These are phyloP conservation scores for Heterodera filipjevi DNA, from an alignment of 2,888 invertebrate species.

Conservation along the genomic window DNA sequence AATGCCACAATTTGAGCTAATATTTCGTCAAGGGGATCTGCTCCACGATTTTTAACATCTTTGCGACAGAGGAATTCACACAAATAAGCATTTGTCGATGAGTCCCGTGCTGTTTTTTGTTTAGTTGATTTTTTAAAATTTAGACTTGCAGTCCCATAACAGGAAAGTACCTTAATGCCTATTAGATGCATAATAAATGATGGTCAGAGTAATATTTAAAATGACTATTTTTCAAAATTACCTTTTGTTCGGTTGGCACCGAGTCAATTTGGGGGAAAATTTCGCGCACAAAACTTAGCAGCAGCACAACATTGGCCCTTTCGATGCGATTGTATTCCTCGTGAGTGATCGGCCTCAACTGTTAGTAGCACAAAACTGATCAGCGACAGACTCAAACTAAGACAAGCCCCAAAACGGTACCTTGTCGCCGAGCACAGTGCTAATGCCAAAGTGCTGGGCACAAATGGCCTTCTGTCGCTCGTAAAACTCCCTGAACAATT, in stretches of 20 bases:
- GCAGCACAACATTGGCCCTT: not conserved
- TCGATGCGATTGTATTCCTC: not conserved
- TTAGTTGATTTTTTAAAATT: too few relatives aligned
- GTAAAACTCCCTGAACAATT: not conserved
- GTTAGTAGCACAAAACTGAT: not conserved
- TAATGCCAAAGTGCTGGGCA: slow-evolving; percentile 1
- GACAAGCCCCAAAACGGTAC: not conserved
- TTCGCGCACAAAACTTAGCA: not conserved
- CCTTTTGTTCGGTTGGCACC: not conserved
- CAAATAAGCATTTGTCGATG: too few relatives aligned
- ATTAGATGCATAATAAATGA: too few relatives aligned
- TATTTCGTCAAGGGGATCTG: too few relatives aligned
- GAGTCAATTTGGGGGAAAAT: slow-evolving; percentile 1
- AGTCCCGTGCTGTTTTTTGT: too few relatives aligned
- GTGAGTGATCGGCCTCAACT: not conserved
- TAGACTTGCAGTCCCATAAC: too few relatives aligned
- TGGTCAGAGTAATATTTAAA: too few relatives aligned
- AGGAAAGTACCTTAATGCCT: too few relatives aligned
- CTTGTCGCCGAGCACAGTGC: slow-evolving; percentile 10
- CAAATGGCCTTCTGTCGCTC: slow-evolving; percentile 1
- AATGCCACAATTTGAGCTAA: too few relatives aligned
- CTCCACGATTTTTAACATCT: too few relatives aligned
- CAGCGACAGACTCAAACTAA: not conserved
- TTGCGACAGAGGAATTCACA: too few relatives aligned
- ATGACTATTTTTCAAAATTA: not conserved